These are phyloP conservation scores for Habropoda laboriosa DNA, from an alignment of 1,140 invertebrate species.

Conservation along the genomic window DNA sequence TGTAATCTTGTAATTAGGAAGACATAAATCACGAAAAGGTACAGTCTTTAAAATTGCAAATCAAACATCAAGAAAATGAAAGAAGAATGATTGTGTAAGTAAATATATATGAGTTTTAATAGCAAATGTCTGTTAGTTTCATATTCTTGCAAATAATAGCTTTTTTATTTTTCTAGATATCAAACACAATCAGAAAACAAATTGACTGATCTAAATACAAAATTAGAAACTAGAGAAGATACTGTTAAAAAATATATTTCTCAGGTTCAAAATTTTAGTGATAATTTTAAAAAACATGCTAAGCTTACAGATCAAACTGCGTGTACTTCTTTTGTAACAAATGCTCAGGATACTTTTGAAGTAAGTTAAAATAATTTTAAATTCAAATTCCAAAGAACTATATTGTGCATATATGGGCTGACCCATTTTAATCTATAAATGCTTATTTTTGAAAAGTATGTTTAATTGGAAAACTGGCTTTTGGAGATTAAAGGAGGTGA, in stretches of 20 bases:
- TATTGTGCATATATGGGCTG: too few relatives aligned
- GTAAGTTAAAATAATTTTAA: conserved; percentile 62
- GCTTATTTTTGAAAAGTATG: too few relatives aligned
- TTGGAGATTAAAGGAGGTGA: too few relatives aligned
- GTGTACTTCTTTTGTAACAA: conserved; percentile 22
- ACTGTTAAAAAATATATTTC: conserved; percentile 58
- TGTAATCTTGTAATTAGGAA: conserved; percentile 51
- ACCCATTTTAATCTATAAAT: too few relatives aligned
- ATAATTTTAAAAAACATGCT: conserved; percentile 63
- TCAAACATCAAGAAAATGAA: conserved; percentile 66
- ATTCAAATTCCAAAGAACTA: neutral
- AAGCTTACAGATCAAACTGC: conserved; percentile 54
- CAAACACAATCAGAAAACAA: conserved; percentile 65
- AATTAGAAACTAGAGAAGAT: conserved; percentile 63
- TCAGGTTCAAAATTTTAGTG: conserved; percentile 62
- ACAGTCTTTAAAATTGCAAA: conserved; percentile 61
- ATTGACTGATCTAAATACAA: conserved; percentile 56
- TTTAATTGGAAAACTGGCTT: too few relatives aligned
- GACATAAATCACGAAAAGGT: conserved; percentile 48
- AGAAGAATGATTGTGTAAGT: conserved; percentile 65
- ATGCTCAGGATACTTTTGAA: conserved; percentile 52
- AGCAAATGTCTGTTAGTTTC: neutral
- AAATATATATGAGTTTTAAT: conserved; percentile 7
- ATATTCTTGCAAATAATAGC: conserved; percentile 2
- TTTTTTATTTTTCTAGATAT: conserved; percentile 56